Conservation (phyloP, 2,888 invertebrate species). For the Cheilosia impressa region DNA sequence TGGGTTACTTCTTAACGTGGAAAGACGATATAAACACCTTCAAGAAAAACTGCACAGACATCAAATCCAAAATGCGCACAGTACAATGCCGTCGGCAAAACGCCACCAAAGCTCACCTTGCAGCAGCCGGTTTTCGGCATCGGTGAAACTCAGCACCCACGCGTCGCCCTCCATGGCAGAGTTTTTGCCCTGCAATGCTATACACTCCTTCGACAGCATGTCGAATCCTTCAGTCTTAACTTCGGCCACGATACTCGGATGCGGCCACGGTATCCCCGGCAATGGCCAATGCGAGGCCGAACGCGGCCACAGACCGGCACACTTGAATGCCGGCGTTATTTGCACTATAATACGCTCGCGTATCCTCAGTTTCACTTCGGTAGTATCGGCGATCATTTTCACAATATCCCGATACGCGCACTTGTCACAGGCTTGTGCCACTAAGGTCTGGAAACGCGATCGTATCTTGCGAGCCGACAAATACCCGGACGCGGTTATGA, state of each 20-base stretch:
- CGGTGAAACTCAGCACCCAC: conserved; percentile 95
- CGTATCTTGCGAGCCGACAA: conserved; percentile 97
- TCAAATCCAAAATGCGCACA: too few relatives aligned
- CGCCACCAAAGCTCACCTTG: conserved; percentile 85
- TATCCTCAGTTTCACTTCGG: conserved; percentile 95
- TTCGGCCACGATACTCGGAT: conserved; percentile 95
- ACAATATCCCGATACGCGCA: conserved; percentile 96
- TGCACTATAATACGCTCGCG: conserved; percentile 96
- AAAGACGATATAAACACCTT: too few relatives aligned
- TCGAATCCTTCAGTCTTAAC: conserved; percentile 98
- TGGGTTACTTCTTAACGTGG: too few relatives aligned
- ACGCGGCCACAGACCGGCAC: conserved; percentile 96
- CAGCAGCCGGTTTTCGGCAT: conserved; percentile 95
- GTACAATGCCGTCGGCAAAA: conserved; percentile 76
- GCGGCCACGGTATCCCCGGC: conserved; percentile 96
- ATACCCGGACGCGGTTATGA: conserved; percentile 98
- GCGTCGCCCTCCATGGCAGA: conserved; percentile 98
- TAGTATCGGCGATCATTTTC: conserved; percentile 97
- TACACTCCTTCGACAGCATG: conserved; percentile 94
- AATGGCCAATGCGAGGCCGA: conserved; percentile 98
- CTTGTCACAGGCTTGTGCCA: conserved; percentile 96
- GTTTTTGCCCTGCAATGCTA: conserved; percentile 93
- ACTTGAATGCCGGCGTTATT: conserved; percentile 97
- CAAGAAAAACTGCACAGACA: neutral
- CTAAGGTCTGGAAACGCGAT: conserved; percentile 95